Evolutionary conservation across 2,113 vertebrate genomes (phyloP), one percentile per base, ranked within the genome.

Genomic region (Octodon degus): DNA sequence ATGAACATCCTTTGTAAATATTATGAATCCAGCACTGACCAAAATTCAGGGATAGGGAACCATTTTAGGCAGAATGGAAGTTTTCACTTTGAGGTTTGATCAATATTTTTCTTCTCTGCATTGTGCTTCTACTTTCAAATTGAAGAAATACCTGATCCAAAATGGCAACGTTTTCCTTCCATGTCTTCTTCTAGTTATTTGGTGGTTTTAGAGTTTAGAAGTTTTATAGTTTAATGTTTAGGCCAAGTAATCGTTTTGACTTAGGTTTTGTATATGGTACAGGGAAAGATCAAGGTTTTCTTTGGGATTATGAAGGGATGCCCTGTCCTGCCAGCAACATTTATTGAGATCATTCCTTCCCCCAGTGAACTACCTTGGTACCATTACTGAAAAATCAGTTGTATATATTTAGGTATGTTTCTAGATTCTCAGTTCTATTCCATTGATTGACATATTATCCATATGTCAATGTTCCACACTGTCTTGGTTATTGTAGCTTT

Each of bases 181-280:
- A 32, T 85, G n/a, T 76, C 94, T 83, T 90, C 65, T 65, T 63
- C 20, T 76, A 83, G n/a, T 86, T 53, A 7, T 55, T 81, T 62
- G 86, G 20, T 76, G 43, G 12, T 50, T 17, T 32, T 79, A 47
- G 24, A 77, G 74, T 47, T 50, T 77, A 77, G 72, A 76, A 67
- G 62, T 72, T 93, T 93, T 37, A 91, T 30, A 5, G 6, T 50
- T 67, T 94, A 93, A 87, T 40, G n/a, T 89, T 92, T 93, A 95
- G 4, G 3, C 4, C 70, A 84, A 2, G 60, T 90, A 62, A 11
- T 40, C 34, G 47, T 55, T 76, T 91, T 81, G 16, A 80, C 50
- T 79, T 72, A 30, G 65, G 1, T 89, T 92, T 86, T 68, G 1
- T 53, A 80, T 68, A 63, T 80, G 4, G 32, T 67, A 22, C 55